These are phyloP conservation scores for Anoncus sp. DNA, from an alignment of 2,888 invertebrate species.

Conservation along the genomic window DNA sequence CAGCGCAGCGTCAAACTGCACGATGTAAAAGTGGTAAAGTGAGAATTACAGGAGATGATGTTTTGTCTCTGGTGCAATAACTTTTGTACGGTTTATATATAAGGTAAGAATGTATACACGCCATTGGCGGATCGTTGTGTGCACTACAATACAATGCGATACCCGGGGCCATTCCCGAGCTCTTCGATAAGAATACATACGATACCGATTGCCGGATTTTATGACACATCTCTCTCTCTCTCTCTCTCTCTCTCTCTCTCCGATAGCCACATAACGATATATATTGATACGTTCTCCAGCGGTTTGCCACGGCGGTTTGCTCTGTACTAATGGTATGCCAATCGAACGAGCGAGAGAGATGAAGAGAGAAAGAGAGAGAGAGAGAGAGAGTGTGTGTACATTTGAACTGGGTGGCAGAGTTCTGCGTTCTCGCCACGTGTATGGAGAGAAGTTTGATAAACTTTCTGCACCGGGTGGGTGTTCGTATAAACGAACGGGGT, in stretches of 20 bases:
- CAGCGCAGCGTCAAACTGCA: slow-evolving; percentile 4
- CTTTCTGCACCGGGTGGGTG: slow-evolving; percentile 9
- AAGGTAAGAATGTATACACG: neutral
- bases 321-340: slow-evolving; percentile 16
- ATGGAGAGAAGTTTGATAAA: slow-evolving; percentile 17
- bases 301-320: neutral
- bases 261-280: neutral
- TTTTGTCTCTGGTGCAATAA: slow-evolving; percentile 26
- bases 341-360: neutral
- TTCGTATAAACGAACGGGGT: slow-evolving; percentile 22
- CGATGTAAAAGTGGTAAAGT: neutral
- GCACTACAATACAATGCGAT: neutral
- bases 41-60: slow-evolving; percentile 26
- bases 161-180: neutral
- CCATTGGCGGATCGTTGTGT: neutral
- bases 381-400: neutral
- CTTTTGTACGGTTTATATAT: slow-evolving; percentile 26
- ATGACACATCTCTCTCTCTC: slow-evolving; percentile 17
- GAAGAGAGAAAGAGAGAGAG: neutral
- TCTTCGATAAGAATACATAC: slow-evolving; percentile 24
- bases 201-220: slow-evolving; percentile 21
- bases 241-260: slow-evolving; percentile 3
- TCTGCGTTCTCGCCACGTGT: too few relatives aligned
- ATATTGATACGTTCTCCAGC: neutral
- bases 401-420: too few relatives aligned